Conservation (phyloP, 2,888 invertebrate genomes). For the Salticus scenicus region DNA sequence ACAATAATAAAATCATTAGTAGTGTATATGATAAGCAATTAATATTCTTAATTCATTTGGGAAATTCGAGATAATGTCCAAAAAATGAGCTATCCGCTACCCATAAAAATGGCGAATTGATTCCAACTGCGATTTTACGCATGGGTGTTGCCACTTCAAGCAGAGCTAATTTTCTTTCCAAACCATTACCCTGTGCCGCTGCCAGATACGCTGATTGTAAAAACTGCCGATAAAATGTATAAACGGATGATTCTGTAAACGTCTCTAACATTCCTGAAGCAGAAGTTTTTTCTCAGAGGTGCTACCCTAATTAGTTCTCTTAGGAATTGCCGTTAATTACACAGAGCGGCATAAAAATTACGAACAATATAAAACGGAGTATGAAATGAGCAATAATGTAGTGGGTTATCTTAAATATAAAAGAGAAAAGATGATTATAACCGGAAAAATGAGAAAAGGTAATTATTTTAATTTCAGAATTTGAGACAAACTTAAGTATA, state of each 20-base stretch:
- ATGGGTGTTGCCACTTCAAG: slow-evolving; percentile 50
- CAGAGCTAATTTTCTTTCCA: slow-evolving; percentile 62
- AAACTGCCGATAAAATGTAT: slow-evolving; percentile 52
- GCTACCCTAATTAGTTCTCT: slow-evolving; percentile 52
- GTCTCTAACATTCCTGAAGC: not conserved
- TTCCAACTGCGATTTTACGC: slow-evolving; percentile 42
- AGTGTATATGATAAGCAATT: no score
- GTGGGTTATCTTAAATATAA: slow-evolving; percentile 11
- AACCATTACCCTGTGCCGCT: slow-evolving; percentile 33
- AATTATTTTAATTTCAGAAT: no score
- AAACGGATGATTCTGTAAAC: slow-evolving; percentile 28
- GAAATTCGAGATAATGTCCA: not conserved
- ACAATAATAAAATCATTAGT: no score
- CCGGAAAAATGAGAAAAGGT: not conserved
- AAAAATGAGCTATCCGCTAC: not conserved
- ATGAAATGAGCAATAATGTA: not conserved
- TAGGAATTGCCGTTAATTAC: slow-evolving; percentile 30
- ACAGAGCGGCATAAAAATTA: slow-evolving; percentile 24
- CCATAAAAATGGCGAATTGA: slow-evolving; percentile 56
- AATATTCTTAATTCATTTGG: no score
- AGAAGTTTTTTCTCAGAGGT: not conserved
- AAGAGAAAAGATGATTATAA: slow-evolving; percentile 25
- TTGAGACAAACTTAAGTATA: not conserved
- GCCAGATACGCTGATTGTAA: slow-evolving; percentile 22
- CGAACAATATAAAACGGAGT: slow-evolving; percentile 25